These are phyloP conservation scores for Anarhynchus alexandrinus DNA, from an alignment of 2,113 vertebrate genomes.

Conservation along the genomic window DNA sequence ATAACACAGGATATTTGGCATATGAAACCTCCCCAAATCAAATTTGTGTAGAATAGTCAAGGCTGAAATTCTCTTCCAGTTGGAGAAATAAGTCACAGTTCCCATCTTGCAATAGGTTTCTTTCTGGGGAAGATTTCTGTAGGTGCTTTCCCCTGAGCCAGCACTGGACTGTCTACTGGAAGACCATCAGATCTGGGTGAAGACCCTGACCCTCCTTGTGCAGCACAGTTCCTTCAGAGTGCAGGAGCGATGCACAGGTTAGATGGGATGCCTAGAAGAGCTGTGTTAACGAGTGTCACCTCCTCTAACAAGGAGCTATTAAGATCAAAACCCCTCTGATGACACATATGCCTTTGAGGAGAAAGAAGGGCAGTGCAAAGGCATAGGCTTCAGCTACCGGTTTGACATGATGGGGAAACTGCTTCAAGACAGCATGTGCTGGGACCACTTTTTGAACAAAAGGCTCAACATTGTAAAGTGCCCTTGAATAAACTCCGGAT, in stretches of 20 bases:
- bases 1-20: not conserved
- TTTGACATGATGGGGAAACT: not conserved
- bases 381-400: rapidly evolving
- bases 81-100: not conserved
- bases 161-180: not conserved
- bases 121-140: not conserved
- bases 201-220: not conserved
- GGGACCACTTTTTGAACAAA: not conserved
- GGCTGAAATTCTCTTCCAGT: not conserved
- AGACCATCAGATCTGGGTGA: not conserved
- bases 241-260: not conserved
- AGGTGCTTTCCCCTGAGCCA: not conserved
- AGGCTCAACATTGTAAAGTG: not conserved
- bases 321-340: not conserved
- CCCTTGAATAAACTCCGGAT: not conserved
- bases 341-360: not conserved
- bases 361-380: not conserved
- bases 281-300: not conserved
- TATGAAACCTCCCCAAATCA: not conserved
- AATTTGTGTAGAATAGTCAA: not conserved
- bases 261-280: not conserved
- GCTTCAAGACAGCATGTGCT: not conserved
- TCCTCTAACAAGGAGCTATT: not conserved
- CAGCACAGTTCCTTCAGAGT: not conserved
- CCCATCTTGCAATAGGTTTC: not conserved